Evolutionary conservation across 2,888 invertebrate species (phyloP).

Genomic region (Pyrgus malvae): DNA sequence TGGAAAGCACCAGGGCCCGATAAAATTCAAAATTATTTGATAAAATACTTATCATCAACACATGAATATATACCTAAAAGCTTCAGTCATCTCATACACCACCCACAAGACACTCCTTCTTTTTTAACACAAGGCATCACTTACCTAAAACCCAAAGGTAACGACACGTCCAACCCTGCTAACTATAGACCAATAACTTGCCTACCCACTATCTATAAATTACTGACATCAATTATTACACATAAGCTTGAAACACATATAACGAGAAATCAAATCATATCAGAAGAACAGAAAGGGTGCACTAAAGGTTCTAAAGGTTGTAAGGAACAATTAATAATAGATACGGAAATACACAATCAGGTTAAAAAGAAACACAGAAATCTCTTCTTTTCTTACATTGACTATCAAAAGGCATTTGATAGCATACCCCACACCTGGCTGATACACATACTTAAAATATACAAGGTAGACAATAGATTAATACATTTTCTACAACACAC

Average conservation of each 20-base stretch:
- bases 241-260: conserved; percentile 16
- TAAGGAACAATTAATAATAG: conserved; percentile 4
- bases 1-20: conserved; percentile 28
- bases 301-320: not conserved
- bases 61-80: conserved; percentile 8
- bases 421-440: too few relatives aligned
- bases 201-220: conserved; percentile 33
- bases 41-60: conserved; percentile 13
- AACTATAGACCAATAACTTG: conserved; percentile 39
- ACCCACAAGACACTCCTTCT: conserved; percentile 4
- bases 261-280: conserved; percentile 18
- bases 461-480: not conserved
- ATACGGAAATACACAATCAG: not conserved
- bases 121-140: conserved; percentile 21
- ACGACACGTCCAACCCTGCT: conserved; percentile 30
- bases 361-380: not conserved
- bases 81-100: conserved; percentile 1
- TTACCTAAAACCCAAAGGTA: conserved; percentile 15
- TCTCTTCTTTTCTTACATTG: too few relatives aligned
- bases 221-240: conserved; percentile 27
- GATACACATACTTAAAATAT: not conserved
- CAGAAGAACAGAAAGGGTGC: conserved; percentile 14
- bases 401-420: too few relatives aligned
- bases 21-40: too few relatives aligned
- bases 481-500: conserved; percentile 4